Percentiles rank a stretch among this genome's conserved stretches.
Conservation (phyloP, 2,797 vertebrate genomes). For the Paguma larvata region DNA sequence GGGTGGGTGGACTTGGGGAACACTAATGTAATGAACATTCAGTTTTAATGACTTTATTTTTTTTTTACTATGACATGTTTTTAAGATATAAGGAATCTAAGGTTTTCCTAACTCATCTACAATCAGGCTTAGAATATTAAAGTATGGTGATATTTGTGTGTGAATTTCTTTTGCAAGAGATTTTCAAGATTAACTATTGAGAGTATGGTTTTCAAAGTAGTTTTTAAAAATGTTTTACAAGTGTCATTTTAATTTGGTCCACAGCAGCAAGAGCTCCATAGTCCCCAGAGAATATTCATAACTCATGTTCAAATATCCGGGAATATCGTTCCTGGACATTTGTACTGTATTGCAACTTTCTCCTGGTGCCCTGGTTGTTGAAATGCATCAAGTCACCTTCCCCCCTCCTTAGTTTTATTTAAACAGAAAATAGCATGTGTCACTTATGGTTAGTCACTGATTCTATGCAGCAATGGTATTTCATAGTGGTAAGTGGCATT, state of each 20-base stretch:
- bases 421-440: not conserved
- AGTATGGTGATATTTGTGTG: not conserved
- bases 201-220: not conserved
- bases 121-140: not conserved
- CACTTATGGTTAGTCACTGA: not conserved
- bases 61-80: too few species aligned
- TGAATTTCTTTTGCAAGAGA: slow-evolving; percentile 13
- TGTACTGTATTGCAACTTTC: not conserved
- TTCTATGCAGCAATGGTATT: not conserved
- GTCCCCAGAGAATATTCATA: not conserved
- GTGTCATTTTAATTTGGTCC: not conserved
- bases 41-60: not conserved
- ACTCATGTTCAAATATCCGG: not conserved
- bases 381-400: not conserved
- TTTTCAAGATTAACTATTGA: not conserved
- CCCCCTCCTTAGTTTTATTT: accelerated
- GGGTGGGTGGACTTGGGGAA: not conserved
- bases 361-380: not conserved
- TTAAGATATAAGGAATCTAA: not conserved
- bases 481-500: not conserved
- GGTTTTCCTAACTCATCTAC: not conserved
- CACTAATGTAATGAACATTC: not conserved
- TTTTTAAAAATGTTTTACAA: not conserved
- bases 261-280: not conserved
- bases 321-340: not conserved